These are phyloP conservation scores for Eumerus sabulonum DNA, from an alignment of 2,888 invertebrate species.

Conservation along the genomic window DNA sequence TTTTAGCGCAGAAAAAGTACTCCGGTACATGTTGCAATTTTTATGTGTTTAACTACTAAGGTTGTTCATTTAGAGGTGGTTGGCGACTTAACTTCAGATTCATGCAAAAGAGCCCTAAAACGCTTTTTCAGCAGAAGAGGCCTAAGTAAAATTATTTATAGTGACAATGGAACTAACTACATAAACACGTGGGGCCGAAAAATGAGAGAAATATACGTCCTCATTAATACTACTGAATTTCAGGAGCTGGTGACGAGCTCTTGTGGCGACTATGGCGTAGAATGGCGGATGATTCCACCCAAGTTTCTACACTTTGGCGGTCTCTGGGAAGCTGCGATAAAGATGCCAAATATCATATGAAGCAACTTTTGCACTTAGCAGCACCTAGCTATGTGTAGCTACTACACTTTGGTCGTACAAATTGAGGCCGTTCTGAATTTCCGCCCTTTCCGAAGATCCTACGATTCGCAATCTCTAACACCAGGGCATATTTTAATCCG, in stretches of 20 bases:
- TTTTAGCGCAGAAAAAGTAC: neutral
- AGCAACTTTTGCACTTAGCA: constrained; percentile 3
- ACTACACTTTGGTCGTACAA: neutral
- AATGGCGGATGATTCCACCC: constrained; percentile 8
- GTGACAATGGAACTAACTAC: too few species aligned
- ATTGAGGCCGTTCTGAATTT: neutral
- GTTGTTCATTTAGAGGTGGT: neutral
- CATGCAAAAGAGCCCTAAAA: neutral
- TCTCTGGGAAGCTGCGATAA: constrained; percentile 10
- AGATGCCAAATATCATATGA: constrained; percentile 9
- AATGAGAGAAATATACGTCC: too few species aligned
- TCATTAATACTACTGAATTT: too few species aligned
- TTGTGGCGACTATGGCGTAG: neutral
- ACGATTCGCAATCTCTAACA: too few species aligned
- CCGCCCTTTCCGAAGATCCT: neutral
- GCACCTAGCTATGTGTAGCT: neutral
- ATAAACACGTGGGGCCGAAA: neutral
- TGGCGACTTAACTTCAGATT: neutral
- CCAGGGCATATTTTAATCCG: too few species aligned
- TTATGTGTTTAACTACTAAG: neutral
- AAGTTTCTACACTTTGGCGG: constrained; percentile 16
- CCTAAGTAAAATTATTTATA: too few species aligned
- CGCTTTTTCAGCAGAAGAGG: too few species aligned
- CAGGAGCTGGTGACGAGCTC: neutral
- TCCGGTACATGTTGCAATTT: neutral